Base-by-base conservation (phyloP, 2,113 vertebrate genomes). In the Tautogolabrus adspersus region DNA sequence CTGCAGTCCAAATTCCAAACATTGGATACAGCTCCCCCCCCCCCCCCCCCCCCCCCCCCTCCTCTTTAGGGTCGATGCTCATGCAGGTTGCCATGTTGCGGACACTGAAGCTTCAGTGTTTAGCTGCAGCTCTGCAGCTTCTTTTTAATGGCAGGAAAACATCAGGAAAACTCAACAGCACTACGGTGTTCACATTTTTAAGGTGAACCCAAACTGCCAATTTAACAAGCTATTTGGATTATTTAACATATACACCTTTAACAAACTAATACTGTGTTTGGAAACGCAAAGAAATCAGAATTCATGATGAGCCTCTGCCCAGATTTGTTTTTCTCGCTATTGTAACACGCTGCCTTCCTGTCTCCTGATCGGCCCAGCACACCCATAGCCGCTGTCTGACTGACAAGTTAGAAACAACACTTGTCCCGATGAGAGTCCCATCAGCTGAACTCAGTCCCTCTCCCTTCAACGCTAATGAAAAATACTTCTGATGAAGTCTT, bases 391-490 rank as follows among this genome's bases (percentile, higher is more conserved):
- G 47, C 64, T 8, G 15, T 62, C 46, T 6, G 57, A 65, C 65
- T 66, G 83, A 79, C 67, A 69, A 37, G 69, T 70, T 42, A 56
- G 59, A 72, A 82, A 79, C 72, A 82, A 21, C 10, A 40, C 63
- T 72, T 54, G 66, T 82, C 80, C 62, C 34, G 60, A 65, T 38
- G 52, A 71, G 49, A 71, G 57, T 61, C 56, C 75, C 47, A 10
- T 10, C 19, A 62, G 76, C 73, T 30, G 37, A 7, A 7, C 21
- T 22, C 18, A 5, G 78, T 58, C 66, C 73, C 72, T 62, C n/a
- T 30, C 65, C 72, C 63, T 79, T 88, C 79, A 80, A 74, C 67
- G 66, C 75, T 76, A 77, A 83, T 85, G 79, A 87, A 88, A 82
- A 79, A 66, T 62, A 21, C 77, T 74, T 66, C 21, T 64, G 72